These are phyloP conservation scores for Galbula dea DNA, from an alignment of 2,113 vertebrate genomes.

Conservation along the genomic window DNA sequence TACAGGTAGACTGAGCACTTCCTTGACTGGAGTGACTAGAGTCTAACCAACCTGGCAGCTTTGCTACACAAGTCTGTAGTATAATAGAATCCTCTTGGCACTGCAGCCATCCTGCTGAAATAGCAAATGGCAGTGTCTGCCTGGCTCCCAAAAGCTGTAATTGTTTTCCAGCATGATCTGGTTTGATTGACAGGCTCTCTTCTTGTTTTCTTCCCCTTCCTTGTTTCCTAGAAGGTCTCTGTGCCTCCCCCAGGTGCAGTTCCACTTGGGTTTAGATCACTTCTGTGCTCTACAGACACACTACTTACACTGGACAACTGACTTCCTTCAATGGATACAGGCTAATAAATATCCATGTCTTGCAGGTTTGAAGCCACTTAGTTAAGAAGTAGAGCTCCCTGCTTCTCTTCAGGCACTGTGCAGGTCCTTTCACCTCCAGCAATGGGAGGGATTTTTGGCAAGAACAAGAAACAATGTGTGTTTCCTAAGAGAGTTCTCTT, in stretches of 20 bases:
- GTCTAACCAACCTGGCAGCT: not conserved
- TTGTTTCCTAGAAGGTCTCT: not conserved
- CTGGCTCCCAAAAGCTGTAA: not conserved
- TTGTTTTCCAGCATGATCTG: not conserved
- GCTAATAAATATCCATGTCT: not conserved
- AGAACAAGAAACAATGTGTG: not conserved
- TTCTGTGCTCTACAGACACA: not conserved
- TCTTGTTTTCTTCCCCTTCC: rapidly evolving
- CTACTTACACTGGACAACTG: not conserved
- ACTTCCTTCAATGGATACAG: rapidly evolving
- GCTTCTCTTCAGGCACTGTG: not conserved
- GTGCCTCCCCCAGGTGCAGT: not conserved
- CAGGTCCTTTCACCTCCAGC: not conserved
- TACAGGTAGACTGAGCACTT: not conserved
- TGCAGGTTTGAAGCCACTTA: not conserved
- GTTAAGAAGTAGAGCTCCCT: not conserved
- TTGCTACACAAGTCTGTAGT: not conserved
- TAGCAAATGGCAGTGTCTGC: not conserved
- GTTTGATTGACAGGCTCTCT: not conserved
- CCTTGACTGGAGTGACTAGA: not conserved
- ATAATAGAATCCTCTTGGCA: not conserved
- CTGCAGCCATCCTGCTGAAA: not conserved
- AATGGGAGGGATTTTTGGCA: slow-evolving; percentile 48
- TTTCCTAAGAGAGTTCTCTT: not conserved
- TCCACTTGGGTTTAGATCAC: not conserved